phyloP scores from a whole-genome alignment of 2,888 invertebrate genomes.

The Helobdella robusta region DNA sequence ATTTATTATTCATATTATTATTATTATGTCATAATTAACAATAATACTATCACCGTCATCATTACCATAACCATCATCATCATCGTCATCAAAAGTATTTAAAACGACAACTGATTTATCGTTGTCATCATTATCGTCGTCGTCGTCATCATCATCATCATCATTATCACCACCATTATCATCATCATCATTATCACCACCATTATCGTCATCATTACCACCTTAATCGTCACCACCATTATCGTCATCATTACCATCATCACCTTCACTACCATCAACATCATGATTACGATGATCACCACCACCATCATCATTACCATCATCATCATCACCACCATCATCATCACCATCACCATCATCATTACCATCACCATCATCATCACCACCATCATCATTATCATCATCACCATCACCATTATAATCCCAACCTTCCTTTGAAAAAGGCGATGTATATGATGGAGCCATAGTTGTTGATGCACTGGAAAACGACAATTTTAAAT shows the following conservation, averaged over 20 bases:
- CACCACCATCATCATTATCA: constrained; percentile 3
- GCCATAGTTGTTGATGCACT: constrained; percentile 40
- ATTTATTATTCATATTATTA: too few relatives aligned
- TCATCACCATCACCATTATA: neutral
- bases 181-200: too few relatives aligned
- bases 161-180: too few relatives aligned
- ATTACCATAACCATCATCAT: too few relatives aligned
- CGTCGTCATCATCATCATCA: too few relatives aligned
- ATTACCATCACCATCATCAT: constrained; percentile 3
- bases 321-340: constrained; percentile 3
- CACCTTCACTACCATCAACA: too few relatives aligned
- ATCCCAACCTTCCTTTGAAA: constrained; percentile 39
- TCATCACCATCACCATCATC: constrained; percentile 3
- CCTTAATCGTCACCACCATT: too few relatives aligned
- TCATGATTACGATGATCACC: too few relatives aligned
- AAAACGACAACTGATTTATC: neutral
- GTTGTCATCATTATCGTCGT: neutral
- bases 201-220: too few relatives aligned
- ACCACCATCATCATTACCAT: constrained; percentile 2
- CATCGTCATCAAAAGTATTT: neutral
- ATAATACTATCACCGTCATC: too few relatives aligned
- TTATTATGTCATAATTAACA: too few relatives aligned
- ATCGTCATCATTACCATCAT: too few relatives aligned
- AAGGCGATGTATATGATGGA: constrained; percentile 40
- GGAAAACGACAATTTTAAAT: constrained; percentile 39